These are phyloP conservation scores for Caenorhabditis inopinata DNA, from an alignment of 1,140 invertebrate genomes.

Conservation along the genomic window DNA sequence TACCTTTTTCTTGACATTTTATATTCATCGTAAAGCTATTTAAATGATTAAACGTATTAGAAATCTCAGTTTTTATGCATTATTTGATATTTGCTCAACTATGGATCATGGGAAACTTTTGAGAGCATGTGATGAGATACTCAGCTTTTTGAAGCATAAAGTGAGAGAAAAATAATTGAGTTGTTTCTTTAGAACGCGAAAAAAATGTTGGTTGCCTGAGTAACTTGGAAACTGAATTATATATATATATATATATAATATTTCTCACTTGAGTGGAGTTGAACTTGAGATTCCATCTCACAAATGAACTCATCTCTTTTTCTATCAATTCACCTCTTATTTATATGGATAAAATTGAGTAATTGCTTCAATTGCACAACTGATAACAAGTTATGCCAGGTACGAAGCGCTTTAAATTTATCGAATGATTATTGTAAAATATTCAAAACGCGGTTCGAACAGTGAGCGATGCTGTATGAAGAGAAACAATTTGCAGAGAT, in stretches of 20 bases:
- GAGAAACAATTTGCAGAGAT: too few species aligned
- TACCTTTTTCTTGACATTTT: too few species aligned
- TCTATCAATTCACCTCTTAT: neutral
- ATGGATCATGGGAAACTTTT: too few species aligned
- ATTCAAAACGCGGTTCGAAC: too few species aligned
- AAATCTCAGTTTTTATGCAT: too few species aligned
- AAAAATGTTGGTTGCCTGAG: constrained; percentile 5
- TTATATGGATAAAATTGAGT: neutral
- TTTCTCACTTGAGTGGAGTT: neutral
- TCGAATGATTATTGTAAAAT: too few species aligned
- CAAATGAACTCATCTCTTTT: neutral
- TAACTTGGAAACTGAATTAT: constrained; percentile 18
- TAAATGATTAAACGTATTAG: too few species aligned
- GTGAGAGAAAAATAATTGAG: neutral
- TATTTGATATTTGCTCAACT: too few species aligned
- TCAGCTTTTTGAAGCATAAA: neutral
- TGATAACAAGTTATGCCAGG: neutral
- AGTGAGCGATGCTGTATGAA: too few species aligned
- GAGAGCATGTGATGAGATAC: too few species aligned
- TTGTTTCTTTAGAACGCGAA: neutral
- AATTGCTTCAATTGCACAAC: neutral
- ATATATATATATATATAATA: neutral
- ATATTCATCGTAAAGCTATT: too few species aligned
- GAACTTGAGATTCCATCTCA: neutral
- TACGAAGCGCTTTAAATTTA: neutral